Conservation (phyloP, 2,888 invertebrate genomes). For the Mayetiola destructor region DNA sequence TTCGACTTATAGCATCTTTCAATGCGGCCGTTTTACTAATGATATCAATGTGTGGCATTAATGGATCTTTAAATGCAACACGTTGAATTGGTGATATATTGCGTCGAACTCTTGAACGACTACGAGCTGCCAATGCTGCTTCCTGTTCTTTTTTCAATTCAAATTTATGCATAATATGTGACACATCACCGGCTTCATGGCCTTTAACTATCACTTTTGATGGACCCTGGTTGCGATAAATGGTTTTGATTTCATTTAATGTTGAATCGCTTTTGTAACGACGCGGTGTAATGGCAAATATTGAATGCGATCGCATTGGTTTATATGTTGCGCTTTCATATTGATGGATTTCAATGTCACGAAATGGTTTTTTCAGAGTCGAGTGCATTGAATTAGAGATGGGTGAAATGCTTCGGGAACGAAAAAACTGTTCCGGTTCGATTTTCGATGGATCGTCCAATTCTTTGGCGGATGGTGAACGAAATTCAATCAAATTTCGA, state of each 20-base stretch:
- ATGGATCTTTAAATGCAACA: conserved; percentile 51
- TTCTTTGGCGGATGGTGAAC: conserved; percentile 12
- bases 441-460: conserved; percentile 18
- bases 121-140: conserved; percentile 26
- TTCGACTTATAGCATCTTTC: conserved; percentile 38
- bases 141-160: conserved; percentile 36
- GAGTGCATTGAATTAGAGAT: conserved; percentile 53
- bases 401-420: conserved; percentile 59
- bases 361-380: conserved; percentile 57
- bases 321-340: conserved; percentile 43
- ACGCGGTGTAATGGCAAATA: conserved; percentile 36
- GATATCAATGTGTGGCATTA: conserved; percentile 81
- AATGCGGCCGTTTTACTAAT: conserved; percentile 70
- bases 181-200: conserved; percentile 43
- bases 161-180: conserved; percentile 45
- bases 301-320: conserved; percentile 25
- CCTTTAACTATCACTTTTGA: conserved; percentile 34
- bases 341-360: conserved; percentile 64
- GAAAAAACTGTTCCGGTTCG: conserved; percentile 45
- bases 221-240: background rate
- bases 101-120: conserved; percentile 37
- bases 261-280: conserved; percentile 69
- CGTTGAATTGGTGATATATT: conserved; percentile 50
- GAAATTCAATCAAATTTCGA: conserved; percentile 11
- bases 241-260: conserved; percentile 37